Conservation (phyloP, 2,113 vertebrate genomes). For the Anguilla rostrata region DNA sequence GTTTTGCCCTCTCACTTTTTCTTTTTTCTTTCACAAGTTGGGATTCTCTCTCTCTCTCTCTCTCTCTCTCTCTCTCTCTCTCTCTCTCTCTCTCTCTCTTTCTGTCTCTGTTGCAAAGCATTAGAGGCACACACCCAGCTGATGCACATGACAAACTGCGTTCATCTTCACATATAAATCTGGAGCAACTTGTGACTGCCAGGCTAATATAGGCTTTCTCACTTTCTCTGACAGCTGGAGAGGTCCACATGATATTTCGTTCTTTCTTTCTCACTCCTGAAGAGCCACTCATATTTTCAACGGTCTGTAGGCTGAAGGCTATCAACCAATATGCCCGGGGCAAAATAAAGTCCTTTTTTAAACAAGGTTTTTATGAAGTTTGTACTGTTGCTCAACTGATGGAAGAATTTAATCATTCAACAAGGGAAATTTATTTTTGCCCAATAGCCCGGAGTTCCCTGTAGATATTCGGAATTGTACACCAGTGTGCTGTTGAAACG, state of each 20-base stretch:
- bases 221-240: neutral
- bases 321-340: neutral
- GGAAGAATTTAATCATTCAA: constrained; percentile 29
- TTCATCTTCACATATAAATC: neutral
- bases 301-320: neutral
- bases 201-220: neutral
- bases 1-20: no score
- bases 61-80: no score
- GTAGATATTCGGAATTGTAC: constrained; percentile 52
- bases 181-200: neutral
- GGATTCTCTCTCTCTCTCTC: no score
- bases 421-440: constrained; percentile 46
- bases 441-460: constrained; percentile 1
- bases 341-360: neutral
- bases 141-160: no score
- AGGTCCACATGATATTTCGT: neutral
- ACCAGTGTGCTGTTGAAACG: constrained; percentile 33
- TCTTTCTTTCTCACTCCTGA: neutral
- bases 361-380: no score
- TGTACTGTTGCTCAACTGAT: constrained; percentile 33
- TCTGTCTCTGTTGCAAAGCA: neutral
- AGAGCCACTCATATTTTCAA: neutral
- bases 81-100: no score
- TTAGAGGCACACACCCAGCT: neutral
- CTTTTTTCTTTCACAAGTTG: no score